Evolutionary conservation across 1,140 invertebrate genomes (phyloP), one percentile per base, ranked within the genome.

Genomic region (Conopomorpha cramerella): DNA sequence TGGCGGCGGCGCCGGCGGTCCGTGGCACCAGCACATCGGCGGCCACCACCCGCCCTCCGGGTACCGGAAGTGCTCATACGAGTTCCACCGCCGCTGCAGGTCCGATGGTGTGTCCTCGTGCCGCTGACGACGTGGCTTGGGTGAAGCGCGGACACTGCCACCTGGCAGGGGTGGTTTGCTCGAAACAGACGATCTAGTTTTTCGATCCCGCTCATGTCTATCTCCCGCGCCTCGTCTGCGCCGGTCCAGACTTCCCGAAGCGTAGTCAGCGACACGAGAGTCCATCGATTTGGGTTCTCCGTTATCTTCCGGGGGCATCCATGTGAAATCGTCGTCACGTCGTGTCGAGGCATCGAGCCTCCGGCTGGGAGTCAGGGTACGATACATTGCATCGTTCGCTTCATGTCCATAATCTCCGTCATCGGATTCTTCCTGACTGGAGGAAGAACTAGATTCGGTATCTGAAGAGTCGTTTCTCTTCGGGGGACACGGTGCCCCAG

Each of bases 31-130:
- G 33, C 66, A 73, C 63, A 73, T 67, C 2, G 66, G 67, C 38
- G 95, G 77, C 51, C 92, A 86, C 51, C 86, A 83, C 4, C 93
- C 55, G 32, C 88, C 84, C 35, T 81, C 81, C 1, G 67, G 70
- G 48, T 55, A 77, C 11, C 74, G 67, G 40, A 79, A 79, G 37
- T 79, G 73, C 27, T 79, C 76, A 36, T 79, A 79, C 1, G 76
- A 79, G 19, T 77, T 72, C 60, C 73, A 77, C 42, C 71, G 59
- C 28, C 72, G 57, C 41, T 77, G 72, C 30, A 70, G 29, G 2
- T 79, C 77, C 3, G 63, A 55, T 16, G 65, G 52, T 4, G 58
- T 56, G 16, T 65, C 55, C 33, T 68, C 58, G 33, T 63, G 56
- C 10, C 60, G 45, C n/a, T 56, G 43, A 16, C 58, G 55, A 31